phyloP scores from a whole-genome alignment of 1,140 invertebrate species.

The Drosophila bocki region DNA sequence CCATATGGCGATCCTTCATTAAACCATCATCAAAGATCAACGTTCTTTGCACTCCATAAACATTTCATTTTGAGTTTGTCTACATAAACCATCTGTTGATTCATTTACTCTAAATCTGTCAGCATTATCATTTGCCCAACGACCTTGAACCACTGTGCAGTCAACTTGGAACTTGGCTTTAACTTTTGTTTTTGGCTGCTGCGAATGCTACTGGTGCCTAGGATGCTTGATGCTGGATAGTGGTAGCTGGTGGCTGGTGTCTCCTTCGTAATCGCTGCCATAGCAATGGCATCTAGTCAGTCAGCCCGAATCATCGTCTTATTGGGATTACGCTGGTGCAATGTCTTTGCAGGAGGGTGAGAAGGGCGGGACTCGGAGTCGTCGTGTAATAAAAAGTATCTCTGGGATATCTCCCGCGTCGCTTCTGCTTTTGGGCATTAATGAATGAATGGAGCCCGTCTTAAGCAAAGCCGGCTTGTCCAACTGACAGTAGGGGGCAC shows the following conservation, averaged over 20 bases:
- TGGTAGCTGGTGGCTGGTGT: conserved; percentile 8
- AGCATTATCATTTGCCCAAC: conserved; percentile 23
- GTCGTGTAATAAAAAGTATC: conserved; percentile 75
- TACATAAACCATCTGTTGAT: conserved; percentile 48
- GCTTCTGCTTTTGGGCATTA: conserved; percentile 59
- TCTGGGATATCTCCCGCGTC: conserved; percentile 52
- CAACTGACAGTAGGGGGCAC: conserved; percentile 47
- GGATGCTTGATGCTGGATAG: background rate
- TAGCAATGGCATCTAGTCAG: conserved; percentile 54
- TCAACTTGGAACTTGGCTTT: conserved; percentile 18
- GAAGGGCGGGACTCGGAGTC: conserved; percentile 37
- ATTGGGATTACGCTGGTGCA: conserved; percentile 70
- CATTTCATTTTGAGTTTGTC: conserved; percentile 12
- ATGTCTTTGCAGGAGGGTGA: conserved; percentile 41
- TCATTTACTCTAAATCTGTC: conserved; percentile 41
- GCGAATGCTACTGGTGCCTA: conserved; percentile 18
- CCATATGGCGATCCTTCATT: conserved; percentile 21
- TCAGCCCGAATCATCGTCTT: conserved; percentile 51
- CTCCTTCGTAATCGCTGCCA: conserved; percentile 47
- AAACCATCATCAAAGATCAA: conserved; percentile 20
- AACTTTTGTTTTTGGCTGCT: conserved; percentile 14
- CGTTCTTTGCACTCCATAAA: conserved; percentile 17
- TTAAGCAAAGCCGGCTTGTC: conserved; percentile 57
- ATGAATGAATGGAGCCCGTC: conserved; percentile 71
- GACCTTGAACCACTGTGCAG: conserved; percentile 54